phyloP scores from a whole-genome alignment of 1,140 invertebrate species.

The Sycophila sp. region DNA sequence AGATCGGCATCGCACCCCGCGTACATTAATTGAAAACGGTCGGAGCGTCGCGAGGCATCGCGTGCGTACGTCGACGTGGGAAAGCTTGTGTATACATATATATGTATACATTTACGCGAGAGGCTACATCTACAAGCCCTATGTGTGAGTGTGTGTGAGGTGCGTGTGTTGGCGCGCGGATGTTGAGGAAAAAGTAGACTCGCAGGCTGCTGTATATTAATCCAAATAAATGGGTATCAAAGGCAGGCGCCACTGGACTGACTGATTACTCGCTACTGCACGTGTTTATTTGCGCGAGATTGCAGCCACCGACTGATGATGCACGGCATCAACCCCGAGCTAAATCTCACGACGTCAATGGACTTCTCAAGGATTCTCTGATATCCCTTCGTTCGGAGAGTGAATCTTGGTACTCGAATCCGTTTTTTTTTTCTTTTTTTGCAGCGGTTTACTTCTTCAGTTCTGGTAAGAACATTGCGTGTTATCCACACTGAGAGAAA shows the following conservation, averaged over 20 bases:
- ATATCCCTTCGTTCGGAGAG: too few species aligned
- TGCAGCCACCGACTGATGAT: background rate
- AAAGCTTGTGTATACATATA: background rate
- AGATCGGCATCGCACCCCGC: constrained; percentile 42
- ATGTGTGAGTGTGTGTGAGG: too few species aligned
- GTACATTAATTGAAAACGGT: constrained; percentile 55
- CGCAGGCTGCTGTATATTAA: constrained; percentile 11
- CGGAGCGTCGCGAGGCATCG: background rate
- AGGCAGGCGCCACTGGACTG: constrained; percentile 21
- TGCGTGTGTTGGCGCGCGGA: background rate
- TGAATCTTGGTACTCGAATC: too few species aligned
- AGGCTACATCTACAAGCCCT: too few species aligned
- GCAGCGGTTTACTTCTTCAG: too few species aligned
- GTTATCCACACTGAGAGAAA: too few species aligned
- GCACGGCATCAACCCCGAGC: constrained; percentile 10
- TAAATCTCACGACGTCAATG: constrained; percentile 39
- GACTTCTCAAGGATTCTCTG: constrained; percentile 5
- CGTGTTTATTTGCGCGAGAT: background rate
- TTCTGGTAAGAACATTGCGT: too few species aligned
- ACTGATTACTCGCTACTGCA: constrained; percentile 6
- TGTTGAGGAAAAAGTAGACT: background rate
- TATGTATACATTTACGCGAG: background rate
- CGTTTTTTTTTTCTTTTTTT: background rate
- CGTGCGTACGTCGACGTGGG: background rate
- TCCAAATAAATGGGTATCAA: constrained; percentile 27